phyloP scores from a whole-genome alignment of 2,113 vertebrate species.

The Caranx ignobilis region DNA sequence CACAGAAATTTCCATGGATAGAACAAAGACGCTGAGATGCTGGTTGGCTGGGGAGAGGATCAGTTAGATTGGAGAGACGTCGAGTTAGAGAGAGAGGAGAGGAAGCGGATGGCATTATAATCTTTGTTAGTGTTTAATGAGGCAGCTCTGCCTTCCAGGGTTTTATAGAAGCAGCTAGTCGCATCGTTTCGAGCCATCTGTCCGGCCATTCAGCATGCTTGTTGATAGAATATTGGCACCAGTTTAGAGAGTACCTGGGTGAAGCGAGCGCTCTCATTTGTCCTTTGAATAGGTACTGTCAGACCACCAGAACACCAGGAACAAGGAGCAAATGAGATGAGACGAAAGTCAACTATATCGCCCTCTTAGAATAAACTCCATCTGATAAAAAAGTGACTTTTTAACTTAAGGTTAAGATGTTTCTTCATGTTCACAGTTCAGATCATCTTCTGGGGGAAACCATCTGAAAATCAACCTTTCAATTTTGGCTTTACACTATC shows the following conservation, averaged over 20 bases:
- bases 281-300: slow-evolving; percentile 54
- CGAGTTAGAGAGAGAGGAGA: slow-evolving; percentile 58
- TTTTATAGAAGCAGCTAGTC: slow-evolving; percentile 81
- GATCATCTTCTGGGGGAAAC: neutral
- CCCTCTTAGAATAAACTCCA: neutral
- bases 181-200: slow-evolving; percentile 78
- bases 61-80: slow-evolving; percentile 39
- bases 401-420: neutral
- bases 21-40: slow-evolving; percentile 63
- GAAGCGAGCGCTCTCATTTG: slow-evolving; percentile 40
- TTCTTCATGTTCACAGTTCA: neutral
- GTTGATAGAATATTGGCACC: slow-evolving; percentile 65
- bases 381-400: slow-evolving; percentile 15
- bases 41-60: slow-evolving; percentile 31
- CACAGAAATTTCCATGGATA: slow-evolving; percentile 18
- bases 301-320: slow-evolving; percentile 34
- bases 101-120: slow-evolving; percentile 67
- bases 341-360: slow-evolving; percentile 6
- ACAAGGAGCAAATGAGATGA: slow-evolving; percentile 22
- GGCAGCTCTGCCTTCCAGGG: slow-evolving; percentile 77
- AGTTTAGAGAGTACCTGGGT: slow-evolving; percentile 65
- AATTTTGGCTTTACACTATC: neutral
- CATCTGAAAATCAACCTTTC: neutral
- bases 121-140: slow-evolving; percentile 78
- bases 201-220: slow-evolving; percentile 57